phyloP scores from a whole-genome alignment of 92 coral and sea anemone species.

The Pocillopora grandis region DNA sequence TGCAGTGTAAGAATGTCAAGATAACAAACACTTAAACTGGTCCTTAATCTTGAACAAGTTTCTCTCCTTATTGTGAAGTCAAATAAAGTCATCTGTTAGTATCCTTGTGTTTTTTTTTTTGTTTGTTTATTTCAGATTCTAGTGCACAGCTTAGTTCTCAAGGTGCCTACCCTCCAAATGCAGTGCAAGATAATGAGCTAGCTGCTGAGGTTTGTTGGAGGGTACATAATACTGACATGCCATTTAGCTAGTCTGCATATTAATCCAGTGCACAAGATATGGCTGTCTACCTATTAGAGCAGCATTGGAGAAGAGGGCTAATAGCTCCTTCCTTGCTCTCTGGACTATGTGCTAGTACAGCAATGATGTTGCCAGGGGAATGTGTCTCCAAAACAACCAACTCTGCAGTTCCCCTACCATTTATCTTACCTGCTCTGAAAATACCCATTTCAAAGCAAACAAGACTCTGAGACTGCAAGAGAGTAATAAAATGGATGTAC shows the following conservation, averaged over 20 bases:
- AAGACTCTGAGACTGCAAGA: no score
- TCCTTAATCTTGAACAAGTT: no score
- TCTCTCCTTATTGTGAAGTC: no score
- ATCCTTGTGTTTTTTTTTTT: background rate
- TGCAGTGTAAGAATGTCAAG: no score
- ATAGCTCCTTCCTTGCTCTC: background rate
- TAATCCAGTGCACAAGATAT: no score
- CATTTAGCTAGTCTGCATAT: background rate
- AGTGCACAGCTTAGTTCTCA: conserved; percentile 29
- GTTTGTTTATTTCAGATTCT: background rate
- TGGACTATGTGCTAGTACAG: no score
- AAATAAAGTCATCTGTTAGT: background rate
- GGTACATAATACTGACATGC: background rate
- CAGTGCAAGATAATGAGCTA: conserved; percentile 49
- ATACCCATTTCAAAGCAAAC: no score
- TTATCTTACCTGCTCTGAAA: background rate
- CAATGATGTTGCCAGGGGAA: no score
- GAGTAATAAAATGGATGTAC: no score
- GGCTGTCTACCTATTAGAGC: background rate
- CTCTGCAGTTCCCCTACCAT: no score
- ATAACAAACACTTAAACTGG: no score
- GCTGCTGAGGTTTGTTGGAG: conserved; percentile 58
- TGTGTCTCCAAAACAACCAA: no score
- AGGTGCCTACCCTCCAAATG: conserved; percentile 31
- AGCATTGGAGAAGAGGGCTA: background rate